Evolutionary conservation across 1,140 invertebrate species (phyloP), one percentile per base, ranked within the genome.

Genomic region (Nomia melanderi): DNA sequence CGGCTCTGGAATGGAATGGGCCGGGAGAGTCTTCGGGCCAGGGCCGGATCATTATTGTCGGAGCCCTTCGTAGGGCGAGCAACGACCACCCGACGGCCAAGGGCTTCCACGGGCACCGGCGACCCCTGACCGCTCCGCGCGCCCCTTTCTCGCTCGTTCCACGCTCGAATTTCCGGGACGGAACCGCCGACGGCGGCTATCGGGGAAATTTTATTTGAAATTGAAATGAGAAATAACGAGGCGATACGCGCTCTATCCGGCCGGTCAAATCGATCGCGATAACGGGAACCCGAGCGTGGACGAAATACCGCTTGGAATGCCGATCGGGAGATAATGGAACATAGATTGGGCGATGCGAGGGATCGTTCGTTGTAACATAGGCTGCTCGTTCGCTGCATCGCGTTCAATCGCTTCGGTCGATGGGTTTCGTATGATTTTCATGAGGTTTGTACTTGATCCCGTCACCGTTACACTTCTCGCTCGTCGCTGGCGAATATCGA

Each of bases 1-100:
- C 77, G 84, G 41, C 31, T 67, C 74, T 57, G 62, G 69, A 83
- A 83, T 78, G 81, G 81, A 83, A 83, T 84, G 82, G 81, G 77
- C 41, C 56, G 77, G 77, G 62, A 82, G 73, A 67, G 39, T 82
- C 65, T 73, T 25, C 75, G 44, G 56, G 53, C 57, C 85, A 86
- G 85, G 85, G 81, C 71, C 83, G 86, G 77, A 69, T 29, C 60
- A 65, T 71, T 64, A 47, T 50, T 0, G 11, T 1, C 29, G 64
- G 72, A 44, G 36, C 73, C 73, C 64, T 76, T 67, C 73, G 39
- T 67, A 76, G 73, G 64, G 73, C 36, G 53, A 65, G 1, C 27
- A 0, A 2, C 1, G 25, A 1, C n/a, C 27, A 39, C 23, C 23
- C 27, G 23, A 23, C 27, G n/a, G n/a, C 60, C 14, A 27, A 20